Conservation (phyloP, 2,888 invertebrate species). For the Chironomus tentans region DNA sequence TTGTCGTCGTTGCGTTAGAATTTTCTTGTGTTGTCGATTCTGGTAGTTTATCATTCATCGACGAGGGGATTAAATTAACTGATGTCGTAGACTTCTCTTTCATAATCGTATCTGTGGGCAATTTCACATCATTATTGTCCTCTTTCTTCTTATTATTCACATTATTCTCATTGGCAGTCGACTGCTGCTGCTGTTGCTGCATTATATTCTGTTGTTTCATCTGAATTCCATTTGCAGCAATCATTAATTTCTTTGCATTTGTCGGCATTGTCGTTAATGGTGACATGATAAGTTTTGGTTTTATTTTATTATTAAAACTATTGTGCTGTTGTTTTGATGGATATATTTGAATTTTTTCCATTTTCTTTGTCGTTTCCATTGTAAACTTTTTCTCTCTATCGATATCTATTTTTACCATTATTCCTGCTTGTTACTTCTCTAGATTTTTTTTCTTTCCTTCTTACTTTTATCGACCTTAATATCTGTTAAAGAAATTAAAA, state of each 20-base stretch:
- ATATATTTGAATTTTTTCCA: constrained; percentile 15
- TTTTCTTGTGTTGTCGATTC: background rate
- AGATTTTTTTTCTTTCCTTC: background rate
- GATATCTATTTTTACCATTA: constrained; percentile 16
- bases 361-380: constrained; percentile 8
- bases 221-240: background rate
- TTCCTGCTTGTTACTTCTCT: background rate
- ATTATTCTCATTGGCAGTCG: background rate
- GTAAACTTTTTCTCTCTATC: background rate
- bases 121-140: background rate
- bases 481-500: background rate
- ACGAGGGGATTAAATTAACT: background rate
- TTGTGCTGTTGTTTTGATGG: constrained; percentile 12
- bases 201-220: background rate
- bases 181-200: too few relatives aligned
- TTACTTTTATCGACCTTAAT: background rate
- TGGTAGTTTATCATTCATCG: constrained; percentile 1
- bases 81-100: background rate
- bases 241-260: background rate
- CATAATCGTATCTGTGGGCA: background rate
- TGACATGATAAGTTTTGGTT: constrained; percentile 20
- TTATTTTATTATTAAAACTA: constrained; percentile 1
- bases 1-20: background rate
- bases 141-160: background rate
- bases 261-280: constrained; percentile 21